Evolutionary conservation across 2,797 vertebrate genomes (phyloP).

Genomic region (Neopelma chrysocephalum): DNA sequence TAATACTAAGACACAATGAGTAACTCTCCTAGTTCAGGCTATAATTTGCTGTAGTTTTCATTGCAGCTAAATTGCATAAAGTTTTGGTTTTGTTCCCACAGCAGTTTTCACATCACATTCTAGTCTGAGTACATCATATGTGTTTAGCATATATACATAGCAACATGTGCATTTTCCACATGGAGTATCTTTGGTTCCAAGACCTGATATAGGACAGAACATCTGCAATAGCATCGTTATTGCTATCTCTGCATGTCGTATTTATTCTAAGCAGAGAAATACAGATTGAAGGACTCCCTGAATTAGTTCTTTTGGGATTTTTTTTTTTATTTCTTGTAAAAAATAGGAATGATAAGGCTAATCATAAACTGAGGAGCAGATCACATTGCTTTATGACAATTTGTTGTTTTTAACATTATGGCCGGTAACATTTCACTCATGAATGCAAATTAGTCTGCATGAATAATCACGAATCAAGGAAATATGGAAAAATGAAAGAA

Average conservation of each 20-base stretch:
- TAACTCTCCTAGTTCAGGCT: background rate
- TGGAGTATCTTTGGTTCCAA: background rate
- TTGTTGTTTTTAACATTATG: background rate
- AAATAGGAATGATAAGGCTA: background rate
- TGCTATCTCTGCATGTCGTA: background rate
- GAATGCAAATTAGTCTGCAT: background rate
- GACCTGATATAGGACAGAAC: background rate
- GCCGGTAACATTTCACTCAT: background rate
- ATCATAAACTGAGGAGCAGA: background rate
- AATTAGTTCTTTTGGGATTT: background rate
- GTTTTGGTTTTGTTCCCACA: conserved; percentile 16
- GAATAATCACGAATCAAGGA: background rate
- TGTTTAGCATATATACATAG: background rate
- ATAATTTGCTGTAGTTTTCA: background rate
- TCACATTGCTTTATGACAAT: background rate
- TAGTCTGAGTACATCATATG: background rate
- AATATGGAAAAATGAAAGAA: background rate
- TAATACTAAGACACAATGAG: background rate
- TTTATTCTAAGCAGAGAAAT: background rate
- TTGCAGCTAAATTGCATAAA: background rate
- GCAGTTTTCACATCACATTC: conserved; percentile 18
- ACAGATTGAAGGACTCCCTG: background rate
- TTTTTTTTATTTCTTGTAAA: background rate
- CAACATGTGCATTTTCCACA: background rate
- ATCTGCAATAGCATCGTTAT: background rate